Conservation (phyloP, 1,140 invertebrate species). For the Phymorhynchus buccinoides region DNA sequence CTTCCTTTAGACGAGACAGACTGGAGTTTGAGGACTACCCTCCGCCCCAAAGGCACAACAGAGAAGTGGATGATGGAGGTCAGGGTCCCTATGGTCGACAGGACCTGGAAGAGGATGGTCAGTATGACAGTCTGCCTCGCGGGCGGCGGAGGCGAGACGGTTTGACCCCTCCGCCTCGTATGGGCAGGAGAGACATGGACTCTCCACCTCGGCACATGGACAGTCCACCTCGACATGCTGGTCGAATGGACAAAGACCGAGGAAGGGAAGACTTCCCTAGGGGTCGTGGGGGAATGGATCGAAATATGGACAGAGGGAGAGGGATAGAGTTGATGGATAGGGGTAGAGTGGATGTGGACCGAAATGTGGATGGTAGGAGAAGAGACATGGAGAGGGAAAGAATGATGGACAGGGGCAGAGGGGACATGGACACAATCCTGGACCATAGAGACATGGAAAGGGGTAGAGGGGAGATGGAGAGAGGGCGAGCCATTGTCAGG, state of each 20-base stretch:
- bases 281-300: not conserved
- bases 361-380: not conserved
- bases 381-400: not conserved
- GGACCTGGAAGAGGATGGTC: not conserved
- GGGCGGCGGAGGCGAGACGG: not conserved
- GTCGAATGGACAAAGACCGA: not conserved
- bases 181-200: not conserved
- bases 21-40: not conserved
- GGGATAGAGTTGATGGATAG: not conserved
- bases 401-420: not conserved
- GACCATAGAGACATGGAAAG: not conserved
- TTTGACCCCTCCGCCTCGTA: not conserved
- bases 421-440: constrained; percentile 20
- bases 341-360: too few relatives aligned
- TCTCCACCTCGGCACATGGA: not conserved
- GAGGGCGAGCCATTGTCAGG: not conserved
- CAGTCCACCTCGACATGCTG: not conserved
- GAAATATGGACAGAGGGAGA: not conserved
- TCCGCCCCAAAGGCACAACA: not conserved
- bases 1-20: not conserved
- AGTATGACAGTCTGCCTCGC: not conserved
- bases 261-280: not conserved
- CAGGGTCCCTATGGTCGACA: not conserved
- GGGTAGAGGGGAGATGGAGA: not conserved
- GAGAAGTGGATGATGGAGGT: not conserved